Base-by-base conservation (phyloP, 2,113 vertebrate genomes). In the Tautogolabrus adspersus region DNA sequence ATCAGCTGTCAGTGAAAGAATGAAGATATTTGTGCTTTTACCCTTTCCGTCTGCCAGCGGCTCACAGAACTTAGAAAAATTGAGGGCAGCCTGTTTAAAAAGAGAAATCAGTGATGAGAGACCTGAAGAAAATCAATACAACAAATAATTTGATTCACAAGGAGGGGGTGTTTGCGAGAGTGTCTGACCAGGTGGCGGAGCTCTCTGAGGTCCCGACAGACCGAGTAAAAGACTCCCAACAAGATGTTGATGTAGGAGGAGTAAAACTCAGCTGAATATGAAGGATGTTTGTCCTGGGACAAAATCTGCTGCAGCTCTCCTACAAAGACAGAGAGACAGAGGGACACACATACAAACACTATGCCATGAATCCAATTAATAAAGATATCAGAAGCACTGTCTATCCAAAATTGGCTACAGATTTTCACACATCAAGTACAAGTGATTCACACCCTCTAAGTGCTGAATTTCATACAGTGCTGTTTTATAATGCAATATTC, bases 1-100 rank as follows among this genome's bases (percentile, higher is more conserved):
- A 84, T 83, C 38, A 49, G 51, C 49, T 49, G 55, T 75, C 68
- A 61, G 51, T 74, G 4, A 72, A 75, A 55, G 68, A 62, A 46
- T 23, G 23, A 2, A 16, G 11, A 26, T 54, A 10, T 26, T 49
- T 47, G 37, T 61, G 13, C 3, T 79, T 34, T 93, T 95, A 99
- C 98, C 97, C 95, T 98, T 96, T 90, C 95, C 97, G 92, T 94
- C 96, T 60, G 94, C 92, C 83, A 99, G 81, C 0, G 98, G 98
- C 81, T 99, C 97, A 82, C 97, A 97, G 86, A 96, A 99, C 90
- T 97, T 99, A 15, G 95, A 91, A 81, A 99, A 99, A 94, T 99
- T 99, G 63, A 99, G 95, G 0, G 86, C 96, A 75, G 97, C 98
- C 98, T 99, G 67, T 59, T 91, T 54, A 60, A 82, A 84, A 70